Evolutionary conservation across 1,140 invertebrate genomes (phyloP).

Genomic region (Subanguina moxae): DNA sequence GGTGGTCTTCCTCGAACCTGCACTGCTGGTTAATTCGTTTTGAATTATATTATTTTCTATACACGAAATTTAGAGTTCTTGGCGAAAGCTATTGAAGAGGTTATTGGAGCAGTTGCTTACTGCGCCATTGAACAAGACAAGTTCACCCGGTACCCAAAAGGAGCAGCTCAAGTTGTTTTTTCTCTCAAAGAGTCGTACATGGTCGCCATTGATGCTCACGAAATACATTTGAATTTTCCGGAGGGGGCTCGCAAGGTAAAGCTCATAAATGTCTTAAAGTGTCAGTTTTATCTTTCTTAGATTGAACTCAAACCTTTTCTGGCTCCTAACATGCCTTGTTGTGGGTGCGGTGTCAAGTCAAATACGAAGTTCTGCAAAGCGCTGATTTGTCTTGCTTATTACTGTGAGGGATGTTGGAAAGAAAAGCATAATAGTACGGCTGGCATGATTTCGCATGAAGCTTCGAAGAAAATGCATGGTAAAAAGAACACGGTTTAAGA

Average conservation of each 20-base stretch:
- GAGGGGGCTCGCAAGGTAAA: conserved; percentile 18
- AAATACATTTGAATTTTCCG: conserved; percentile 16
- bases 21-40: conserved; percentile 20
- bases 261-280: no score
- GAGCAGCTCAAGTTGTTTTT: conserved; percentile 26
- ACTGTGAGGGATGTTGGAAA: conserved; percentile 30
- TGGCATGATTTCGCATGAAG: conserved; percentile 2
- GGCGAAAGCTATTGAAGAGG: conserved; percentile 5
- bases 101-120: conserved; percentile 21
- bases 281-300: conserved; percentile 5
- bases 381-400: conserved; percentile 29
- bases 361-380: conserved; percentile 25
- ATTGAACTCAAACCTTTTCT: conserved; percentile 29
- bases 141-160: conserved; percentile 19
- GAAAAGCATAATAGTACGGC: background rate
- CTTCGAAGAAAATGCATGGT: background rate
- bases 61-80: background rate
- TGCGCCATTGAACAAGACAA: conserved; percentile 26
- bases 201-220: conserved; percentile 22
- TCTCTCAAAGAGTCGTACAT: conserved; percentile 23
- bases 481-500: background rate
- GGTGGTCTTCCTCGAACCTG: conserved; percentile 30
- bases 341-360: conserved; percentile 23
- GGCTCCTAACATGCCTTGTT: conserved; percentile 26
- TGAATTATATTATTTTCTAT: background rate